A percentile compares a stretch with the other conserved stretches of the same genome.
Evolutionary conservation across 2,888 invertebrate genomes (phyloP).

Genomic region (Prionchulus punctatus): DNA sequence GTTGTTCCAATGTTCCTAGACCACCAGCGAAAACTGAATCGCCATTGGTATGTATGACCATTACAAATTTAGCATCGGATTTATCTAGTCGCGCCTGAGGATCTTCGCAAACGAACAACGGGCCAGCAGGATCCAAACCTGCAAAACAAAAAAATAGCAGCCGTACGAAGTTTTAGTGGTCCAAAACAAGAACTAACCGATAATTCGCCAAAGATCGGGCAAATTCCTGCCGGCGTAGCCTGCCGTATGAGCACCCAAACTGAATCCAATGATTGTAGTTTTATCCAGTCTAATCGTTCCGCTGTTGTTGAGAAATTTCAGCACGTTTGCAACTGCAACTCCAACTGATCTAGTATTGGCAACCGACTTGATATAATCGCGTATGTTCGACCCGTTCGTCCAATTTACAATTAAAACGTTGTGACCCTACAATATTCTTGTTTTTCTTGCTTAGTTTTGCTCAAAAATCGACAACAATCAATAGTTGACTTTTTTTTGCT

Average conservation of each 20-base stretch:
- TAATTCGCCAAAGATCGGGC: neutral
- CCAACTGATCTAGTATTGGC: slow-evolving; percentile 77
- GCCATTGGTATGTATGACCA: neutral
- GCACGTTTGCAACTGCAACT: slow-evolving; percentile 47
- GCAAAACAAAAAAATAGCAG: too few relatives aligned
- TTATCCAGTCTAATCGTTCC: slow-evolving; percentile 51
- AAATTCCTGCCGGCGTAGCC: slow-evolving; percentile 55
- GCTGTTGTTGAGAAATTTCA: slow-evolving; percentile 17
- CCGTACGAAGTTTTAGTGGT: too few relatives aligned
- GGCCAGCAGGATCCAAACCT: neutral
- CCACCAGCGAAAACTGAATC: neutral
- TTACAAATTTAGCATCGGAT: neutral
- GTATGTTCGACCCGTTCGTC: slow-evolving; percentile 72
- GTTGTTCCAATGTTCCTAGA: neutral
- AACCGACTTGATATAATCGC: slow-evolving; percentile 75
- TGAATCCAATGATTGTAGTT: slow-evolving; percentile 74
- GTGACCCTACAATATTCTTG: too few relatives aligned
- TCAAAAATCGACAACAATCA: too few relatives aligned
- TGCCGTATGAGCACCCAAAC: slow-evolving; percentile 75
- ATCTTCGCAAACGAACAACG: neutral
- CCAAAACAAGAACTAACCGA: too few relatives aligned
- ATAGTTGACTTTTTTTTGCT: too few relatives aligned
- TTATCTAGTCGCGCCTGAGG: neutral
- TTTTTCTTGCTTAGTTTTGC: too few relatives aligned
- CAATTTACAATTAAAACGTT: slow-evolving; percentile 82